Base-by-base conservation (phyloP, 2,797 vertebrate genomes). In the Nannoperca australis region DNA sequence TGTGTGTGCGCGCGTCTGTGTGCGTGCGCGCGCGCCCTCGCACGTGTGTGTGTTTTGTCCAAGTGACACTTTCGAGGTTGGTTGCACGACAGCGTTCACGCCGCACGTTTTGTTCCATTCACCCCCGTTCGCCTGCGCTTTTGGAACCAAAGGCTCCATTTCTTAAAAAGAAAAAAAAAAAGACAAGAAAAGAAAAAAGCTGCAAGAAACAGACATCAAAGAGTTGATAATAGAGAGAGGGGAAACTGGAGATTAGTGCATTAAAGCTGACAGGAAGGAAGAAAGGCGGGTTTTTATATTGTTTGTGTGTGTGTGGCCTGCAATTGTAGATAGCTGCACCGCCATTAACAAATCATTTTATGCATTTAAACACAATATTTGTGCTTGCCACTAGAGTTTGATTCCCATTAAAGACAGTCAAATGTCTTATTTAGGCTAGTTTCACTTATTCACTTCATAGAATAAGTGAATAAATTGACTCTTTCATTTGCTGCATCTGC, bases 161-260 rank as follows among this genome's bases (percentile, higher is more conserved):
- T 69, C 27, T 74, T 51, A 13, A 9, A 36, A 36, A 36, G 2
- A 8, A 42, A 15, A 44, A 45, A 45, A 0, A 1, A 62, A 27
- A n/a, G n/a, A n/a, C n/a, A n/a, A n/a, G n/a, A n/a, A n/a, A n/a
- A 47, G 24, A 47, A 56, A 84, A 45, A 4, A 44, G 60, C 27
- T 3, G 40, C 14, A 20, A 40, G 34, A 67, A 82, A 36, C 61
- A 51, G 71, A 80, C 84, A 81, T 85, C 78, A 87, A 88, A 83
- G 81, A 68, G 70, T 62, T 13, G 22, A 17, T 81, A 77, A 76
- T 82, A 80, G 17, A 56, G 5, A 51, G 49, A 20, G 56, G 17
- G 36, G 38, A 34, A 66, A 27, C 32, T 14, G 45, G 32, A 59
- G 62, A 90, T 78, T 56, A 73, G 51, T 38, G 50, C 5, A 12